phyloP scores from a whole-genome alignment of 2,113 vertebrate species.

The Coptodon bakossiorum region DNA sequence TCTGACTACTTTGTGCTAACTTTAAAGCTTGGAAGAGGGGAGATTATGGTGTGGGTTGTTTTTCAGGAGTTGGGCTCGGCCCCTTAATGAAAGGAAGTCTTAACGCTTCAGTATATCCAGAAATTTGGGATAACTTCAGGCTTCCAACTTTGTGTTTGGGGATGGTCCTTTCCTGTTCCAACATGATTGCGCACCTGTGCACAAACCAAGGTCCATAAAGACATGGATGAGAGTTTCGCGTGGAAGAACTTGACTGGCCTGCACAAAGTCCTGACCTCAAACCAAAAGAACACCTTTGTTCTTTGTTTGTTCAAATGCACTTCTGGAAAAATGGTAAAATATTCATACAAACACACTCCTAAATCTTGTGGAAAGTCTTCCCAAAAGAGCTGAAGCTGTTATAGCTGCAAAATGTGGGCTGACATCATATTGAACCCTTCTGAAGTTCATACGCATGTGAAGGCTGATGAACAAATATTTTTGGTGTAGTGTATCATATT shows the following conservation, averaged over 20 bases:
- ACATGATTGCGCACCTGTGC: not conserved
- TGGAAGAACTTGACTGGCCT: not conserved
- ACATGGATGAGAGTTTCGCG: not conserved
- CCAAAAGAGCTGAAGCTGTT: not conserved
- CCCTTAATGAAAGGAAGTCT: not conserved
- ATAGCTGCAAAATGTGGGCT: not conserved
- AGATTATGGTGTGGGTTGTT: not conserved
- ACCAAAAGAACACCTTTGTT: not conserved
- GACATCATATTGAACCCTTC: not conserved
- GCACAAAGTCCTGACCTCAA: not conserved
- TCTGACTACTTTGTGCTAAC: not conserved
- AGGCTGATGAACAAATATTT: not conserved
- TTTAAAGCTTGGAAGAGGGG: not conserved
- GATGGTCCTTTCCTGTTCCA: not conserved
- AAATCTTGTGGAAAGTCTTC: not conserved
- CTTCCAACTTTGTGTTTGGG: not conserved
- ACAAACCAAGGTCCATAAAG: not conserved
- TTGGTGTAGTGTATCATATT: not conserved
- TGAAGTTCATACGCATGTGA: not conserved
- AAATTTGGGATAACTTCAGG: not conserved
- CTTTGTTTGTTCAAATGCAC: not conserved
- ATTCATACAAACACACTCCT: not conserved
- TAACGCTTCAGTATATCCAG: not conserved
- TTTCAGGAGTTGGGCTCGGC: rapidly evolving
- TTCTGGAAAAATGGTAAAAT: not conserved